A percentile compares a stretch with the other conserved stretches of the same genome.
Conservation (phyloP, 2,113 vertebrate species). For the Gallinago paraguaiae region DNA sequence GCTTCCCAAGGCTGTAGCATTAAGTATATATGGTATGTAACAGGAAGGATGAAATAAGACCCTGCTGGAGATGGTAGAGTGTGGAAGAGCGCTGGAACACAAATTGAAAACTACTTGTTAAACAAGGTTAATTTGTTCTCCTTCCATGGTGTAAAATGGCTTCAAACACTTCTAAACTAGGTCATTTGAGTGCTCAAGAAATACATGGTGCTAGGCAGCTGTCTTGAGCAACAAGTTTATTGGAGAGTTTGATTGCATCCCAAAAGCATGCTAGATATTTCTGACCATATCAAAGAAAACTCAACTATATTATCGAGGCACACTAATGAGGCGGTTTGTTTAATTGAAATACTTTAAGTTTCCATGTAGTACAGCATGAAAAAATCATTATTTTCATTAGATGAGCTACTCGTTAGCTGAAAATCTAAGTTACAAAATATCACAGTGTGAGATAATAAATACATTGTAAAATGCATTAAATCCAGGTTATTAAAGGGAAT, state of each 20-base stretch:
- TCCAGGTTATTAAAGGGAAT: constrained; percentile 46
- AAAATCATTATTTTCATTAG: constrained; percentile 78
- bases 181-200: constrained; percentile 66
- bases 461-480: constrained; percentile 66
- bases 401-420: constrained; percentile 68
- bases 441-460: constrained; percentile 69
- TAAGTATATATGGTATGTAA: background rate
- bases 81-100: constrained; percentile 31
- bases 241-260: constrained; percentile 67
- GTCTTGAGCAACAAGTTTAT: constrained; percentile 65
- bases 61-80: background rate
- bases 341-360: constrained; percentile 76
- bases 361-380: constrained; percentile 73
- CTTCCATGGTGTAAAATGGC: constrained; percentile 60
- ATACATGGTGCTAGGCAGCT: constrained; percentile 43
- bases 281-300: constrained; percentile 77
- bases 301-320: constrained; percentile 67
- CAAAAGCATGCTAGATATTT: constrained; percentile 70
- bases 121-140: constrained; percentile 75
- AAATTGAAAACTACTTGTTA: constrained; percentile 72
- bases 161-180: constrained; percentile 74
- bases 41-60: constrained; percentile 22
- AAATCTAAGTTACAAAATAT: constrained; percentile 71
- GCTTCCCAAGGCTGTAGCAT: background rate
- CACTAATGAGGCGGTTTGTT: constrained; percentile 76